Conservation (phyloP, 2,797 vertebrate genomes). For the Darevskia nairensis region DNA sequence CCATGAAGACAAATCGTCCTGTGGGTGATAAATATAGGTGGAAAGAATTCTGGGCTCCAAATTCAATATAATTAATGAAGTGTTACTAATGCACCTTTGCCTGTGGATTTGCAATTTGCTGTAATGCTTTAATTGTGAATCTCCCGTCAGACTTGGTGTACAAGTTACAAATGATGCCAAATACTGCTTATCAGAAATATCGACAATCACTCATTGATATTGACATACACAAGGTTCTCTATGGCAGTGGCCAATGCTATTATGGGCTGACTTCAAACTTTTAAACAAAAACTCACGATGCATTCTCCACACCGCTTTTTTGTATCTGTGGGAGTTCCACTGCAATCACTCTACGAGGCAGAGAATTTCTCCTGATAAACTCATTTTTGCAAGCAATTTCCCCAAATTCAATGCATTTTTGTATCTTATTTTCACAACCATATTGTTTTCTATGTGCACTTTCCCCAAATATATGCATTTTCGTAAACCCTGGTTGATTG, state of each 20-base stretch:
- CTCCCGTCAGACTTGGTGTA: conserved; percentile 63
- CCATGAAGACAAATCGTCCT: conserved; percentile 59
- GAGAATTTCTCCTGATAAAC: not conserved
- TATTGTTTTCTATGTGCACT: no score
- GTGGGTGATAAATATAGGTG: conserved; percentile 64
- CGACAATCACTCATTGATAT: conserved; percentile 73
- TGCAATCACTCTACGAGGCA: not conserved
- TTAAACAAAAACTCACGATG: conserved; percentile 47
- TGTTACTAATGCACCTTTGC: conserved; percentile 69
- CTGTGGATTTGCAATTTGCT: conserved; percentile 70
- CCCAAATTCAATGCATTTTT: no score
- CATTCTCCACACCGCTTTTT: not conserved
- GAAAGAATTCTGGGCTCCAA: conserved; percentile 64
- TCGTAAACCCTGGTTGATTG: no score
- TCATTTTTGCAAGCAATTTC: no score
- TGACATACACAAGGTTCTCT: conserved; percentile 61
- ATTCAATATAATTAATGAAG: conserved; percentile 77
- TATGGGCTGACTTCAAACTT: conserved; percentile 66
- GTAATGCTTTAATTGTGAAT: conserved; percentile 73
- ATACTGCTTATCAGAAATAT: conserved; percentile 72
- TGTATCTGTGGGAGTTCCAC: not conserved
- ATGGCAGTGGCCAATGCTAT: conserved; percentile 52
- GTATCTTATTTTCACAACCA: no score
- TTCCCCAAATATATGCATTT: no score
- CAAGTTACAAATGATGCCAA: conserved; percentile 75